Evolutionary conservation across 2,113 vertebrate genomes (phyloP), one percentile per base, ranked within the genome.

Genomic region (Zapornia atra): DNA sequence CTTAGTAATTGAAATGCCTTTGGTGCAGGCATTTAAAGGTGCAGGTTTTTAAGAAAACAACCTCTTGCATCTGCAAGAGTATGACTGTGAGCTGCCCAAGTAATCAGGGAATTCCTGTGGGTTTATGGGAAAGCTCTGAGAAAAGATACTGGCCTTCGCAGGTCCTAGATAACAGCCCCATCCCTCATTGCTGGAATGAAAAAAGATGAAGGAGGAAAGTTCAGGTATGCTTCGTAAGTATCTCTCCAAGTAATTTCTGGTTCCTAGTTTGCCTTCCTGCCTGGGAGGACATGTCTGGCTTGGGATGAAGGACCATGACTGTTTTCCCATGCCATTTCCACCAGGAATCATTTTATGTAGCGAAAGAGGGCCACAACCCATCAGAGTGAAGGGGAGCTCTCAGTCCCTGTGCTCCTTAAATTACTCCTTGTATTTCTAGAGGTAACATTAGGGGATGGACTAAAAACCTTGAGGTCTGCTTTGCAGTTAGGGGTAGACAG

Each of bases 311-410:
- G 48, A 31, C 48, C 3, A 8, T n/a, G 34, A 77, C 42, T 56
- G 15, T n/a, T 61, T 63, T 48, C 64, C 34, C 48, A 18, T 3
- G 9, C 13, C n/a, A 2, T n/a, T 44, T 59, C 36, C 51, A 38
- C 38, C 72, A 19, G 26, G 29, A 77, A 53, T 34, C 40, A 12
- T 28, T 59, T 85, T 25, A 44, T 1, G 0, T 38, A n/a, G 66
- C 19, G 31, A 31, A 71, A 53, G 15, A 59, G 53, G 53, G 24
- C 36, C 5, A 24, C 51, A 80, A 31, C 2, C 10, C 38, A 46
- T 19, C 0, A 0, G 34, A 64, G 21, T 0, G 3, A 51, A 86
- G 42, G 15, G 36, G 51, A 72, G n/a, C 11, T 38, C 44, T 40
- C 13, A 5, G 28, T 38, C 38, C 9, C 29, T n/a, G 33, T 21